phyloP scores from a whole-genome alignment of 2,797 vertebrate genomes.

The Myripristis jacobus region DNA sequence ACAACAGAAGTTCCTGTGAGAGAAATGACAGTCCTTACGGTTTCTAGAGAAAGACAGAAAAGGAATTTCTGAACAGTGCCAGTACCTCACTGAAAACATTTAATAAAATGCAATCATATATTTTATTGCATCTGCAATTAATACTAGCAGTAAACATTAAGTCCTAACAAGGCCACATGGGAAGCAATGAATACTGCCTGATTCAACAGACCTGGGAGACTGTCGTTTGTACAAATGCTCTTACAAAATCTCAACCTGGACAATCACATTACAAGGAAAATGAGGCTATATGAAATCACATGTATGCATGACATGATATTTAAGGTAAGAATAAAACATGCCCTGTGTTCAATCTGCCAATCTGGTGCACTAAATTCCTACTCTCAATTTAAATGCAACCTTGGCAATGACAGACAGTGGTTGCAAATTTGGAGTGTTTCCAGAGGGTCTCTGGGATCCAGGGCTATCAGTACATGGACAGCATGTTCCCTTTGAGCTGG shows the following conservation, averaged over 20 bases:
- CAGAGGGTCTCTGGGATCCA: constrained; percentile 52
- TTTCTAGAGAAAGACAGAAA: no score
- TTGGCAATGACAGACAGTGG: constrained; percentile 42
- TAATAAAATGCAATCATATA: background rate
- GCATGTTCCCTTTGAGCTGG: constrained; percentile 59
- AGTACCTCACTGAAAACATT: background rate
- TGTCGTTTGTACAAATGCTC: background rate
- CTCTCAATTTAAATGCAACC: constrained; percentile 36
- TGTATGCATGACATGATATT: no score
- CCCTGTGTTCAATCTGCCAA: constrained; percentile 10
- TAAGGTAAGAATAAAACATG: background rate
- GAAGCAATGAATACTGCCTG: constrained; percentile 3
- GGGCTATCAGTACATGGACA: constrained; percentile 56
- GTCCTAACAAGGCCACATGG: background rate
- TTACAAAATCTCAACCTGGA: constrained; percentile 1
- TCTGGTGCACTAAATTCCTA: constrained; percentile 27
- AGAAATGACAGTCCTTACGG: no score
- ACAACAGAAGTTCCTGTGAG: no score
- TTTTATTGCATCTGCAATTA: background rate
- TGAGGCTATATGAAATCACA: background rate
- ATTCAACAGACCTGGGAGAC: constrained; percentile 1
- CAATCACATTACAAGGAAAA: background rate
- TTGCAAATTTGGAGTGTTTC: constrained; percentile 54
- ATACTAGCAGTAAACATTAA: background rate
- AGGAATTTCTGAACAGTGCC: no score